Base-by-base conservation (phyloP, 2,888 invertebrate species). In the Epirrhoe tristata region DNA sequence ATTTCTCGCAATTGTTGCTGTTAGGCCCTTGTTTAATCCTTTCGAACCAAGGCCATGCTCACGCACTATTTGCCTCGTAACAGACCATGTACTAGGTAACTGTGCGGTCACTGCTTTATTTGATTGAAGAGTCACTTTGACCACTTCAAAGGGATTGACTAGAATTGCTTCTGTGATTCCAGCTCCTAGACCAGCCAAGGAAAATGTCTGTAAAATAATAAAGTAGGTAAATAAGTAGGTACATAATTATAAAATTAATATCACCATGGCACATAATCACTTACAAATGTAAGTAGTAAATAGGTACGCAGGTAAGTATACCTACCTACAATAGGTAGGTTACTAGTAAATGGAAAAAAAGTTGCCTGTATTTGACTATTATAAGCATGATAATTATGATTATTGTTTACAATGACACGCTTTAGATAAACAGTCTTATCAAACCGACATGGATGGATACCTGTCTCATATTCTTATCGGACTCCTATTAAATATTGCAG, bases 61-160 rank as follows among this genome's bases (percentile, higher is more conserved):
- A 64, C 94, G 90, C 0, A 98, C 93, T 63, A 99, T 98, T 76
- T 96, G 94, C 71, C 95, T 95, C 0, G 98, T 98, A 2, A 98
- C 97, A 4, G 94, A 84, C 94, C 96, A 96, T 0, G 98, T 97
- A 70, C 96, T 96, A 0, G 97, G 97, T 10, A 95, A 86, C 78
- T 96, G 94, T 59, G 94, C 93, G 34, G 95, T 94, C 57, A 94
- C 90, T 0, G 95, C 93, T 64, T 95, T 95, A 81, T 97, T 96
- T 0, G 97, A 95, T 84, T 97, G 97, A 69, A 97, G 88, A 1
- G 96, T 96, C n/a, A 99, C 98, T 94, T 99, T 99, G 0, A 99
- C 97, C 39, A 98, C 98, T 94, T 99, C 98, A 85, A 98, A 98
- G 0, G 98, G 98, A 91, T 98, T 98, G 0, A 98, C 97, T 62